Evolutionary conservation across 2,888 invertebrate genomes (phyloP).

Genomic region (Himalopsyche tibetana): DNA sequence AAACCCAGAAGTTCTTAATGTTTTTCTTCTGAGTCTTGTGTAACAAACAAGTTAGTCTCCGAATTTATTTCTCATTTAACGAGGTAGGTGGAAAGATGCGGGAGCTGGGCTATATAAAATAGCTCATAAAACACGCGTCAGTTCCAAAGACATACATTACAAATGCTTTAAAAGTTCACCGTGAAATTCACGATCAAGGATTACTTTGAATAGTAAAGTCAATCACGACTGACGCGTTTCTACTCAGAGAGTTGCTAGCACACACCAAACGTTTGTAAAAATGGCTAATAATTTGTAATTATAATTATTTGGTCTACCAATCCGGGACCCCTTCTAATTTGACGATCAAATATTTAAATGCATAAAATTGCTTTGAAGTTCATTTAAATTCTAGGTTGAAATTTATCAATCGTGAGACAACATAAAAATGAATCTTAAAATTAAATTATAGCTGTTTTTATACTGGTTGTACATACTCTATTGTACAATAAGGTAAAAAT

Average conservation of each 20-base stretch:
- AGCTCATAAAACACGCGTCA: conserved; percentile 42
- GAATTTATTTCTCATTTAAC: conserved; percentile 39
- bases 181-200: conserved; percentile 31
- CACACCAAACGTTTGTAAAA: too few species aligned
- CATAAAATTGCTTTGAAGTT: too few species aligned
- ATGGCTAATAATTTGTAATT: too few species aligned
- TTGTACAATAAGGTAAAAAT: too few species aligned
- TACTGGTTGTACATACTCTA: too few species aligned
- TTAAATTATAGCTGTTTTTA: too few species aligned
- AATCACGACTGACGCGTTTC: conserved; percentile 6
- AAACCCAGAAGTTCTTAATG: conserved; percentile 1
- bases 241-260: not conserved
- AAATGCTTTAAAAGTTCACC: conserved; percentile 43
- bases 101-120: conserved; percentile 38
- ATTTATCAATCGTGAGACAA: too few species aligned
- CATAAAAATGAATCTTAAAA: too few species aligned
- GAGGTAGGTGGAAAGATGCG: conserved; percentile 34
- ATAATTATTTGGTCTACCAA: too few species aligned
- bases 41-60: not conserved
- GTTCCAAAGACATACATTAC: conserved; percentile 31
- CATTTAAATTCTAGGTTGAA: too few species aligned
- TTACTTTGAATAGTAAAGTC: conserved; percentile 38
- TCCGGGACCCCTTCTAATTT: too few species aligned
- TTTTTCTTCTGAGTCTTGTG: not conserved
- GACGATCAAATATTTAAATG: too few species aligned